A percentile compares a stretch with the other conserved stretches of the same genome.
Conservation (phyloP, 92 coral and sea anemone genomes). For the Palythoa grandis region DNA sequence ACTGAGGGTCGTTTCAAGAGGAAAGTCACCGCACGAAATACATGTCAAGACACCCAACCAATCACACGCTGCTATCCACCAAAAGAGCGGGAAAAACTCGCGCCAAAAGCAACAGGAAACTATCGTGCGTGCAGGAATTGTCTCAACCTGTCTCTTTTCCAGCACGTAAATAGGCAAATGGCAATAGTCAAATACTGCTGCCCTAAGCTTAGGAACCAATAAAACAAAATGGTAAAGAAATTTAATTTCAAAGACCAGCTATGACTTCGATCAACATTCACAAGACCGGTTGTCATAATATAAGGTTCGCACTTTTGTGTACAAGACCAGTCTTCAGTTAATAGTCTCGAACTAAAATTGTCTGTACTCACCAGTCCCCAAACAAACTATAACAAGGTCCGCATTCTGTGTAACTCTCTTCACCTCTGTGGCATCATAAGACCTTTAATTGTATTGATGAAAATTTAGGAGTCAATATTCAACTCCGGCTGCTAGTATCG, state of each 20-base stretch:
- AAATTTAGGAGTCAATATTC: neutral
- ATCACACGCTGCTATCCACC: neutral
- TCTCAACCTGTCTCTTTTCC: neutral
- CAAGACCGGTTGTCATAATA: neutral
- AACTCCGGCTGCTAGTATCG: too few species aligned
- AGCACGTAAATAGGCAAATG: too few species aligned
- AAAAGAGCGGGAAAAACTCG: neutral
- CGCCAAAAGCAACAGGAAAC: neutral
- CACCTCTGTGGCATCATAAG: conserved; percentile 40
- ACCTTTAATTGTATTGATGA: conserved; percentile 16
- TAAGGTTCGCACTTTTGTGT: neutral
- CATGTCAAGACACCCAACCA: neutral
- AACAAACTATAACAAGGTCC: conserved; percentile 58
- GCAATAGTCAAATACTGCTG: neutral
- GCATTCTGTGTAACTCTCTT: conserved; percentile 43
- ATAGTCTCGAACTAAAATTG: neutral
- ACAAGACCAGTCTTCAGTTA: neutral
- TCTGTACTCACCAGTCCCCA: conserved; percentile 50
- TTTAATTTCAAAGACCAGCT: too few species aligned
- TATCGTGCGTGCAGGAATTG: neutral
- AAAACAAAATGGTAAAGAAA: too few species aligned
- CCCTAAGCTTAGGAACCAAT: neutral
- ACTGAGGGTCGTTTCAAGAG: neutral
- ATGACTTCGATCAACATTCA: neutral
- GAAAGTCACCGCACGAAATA: too few species aligned